phyloP scores from a whole-genome alignment of 2,888 invertebrate species.

The Drosophila helvetica region DNA sequence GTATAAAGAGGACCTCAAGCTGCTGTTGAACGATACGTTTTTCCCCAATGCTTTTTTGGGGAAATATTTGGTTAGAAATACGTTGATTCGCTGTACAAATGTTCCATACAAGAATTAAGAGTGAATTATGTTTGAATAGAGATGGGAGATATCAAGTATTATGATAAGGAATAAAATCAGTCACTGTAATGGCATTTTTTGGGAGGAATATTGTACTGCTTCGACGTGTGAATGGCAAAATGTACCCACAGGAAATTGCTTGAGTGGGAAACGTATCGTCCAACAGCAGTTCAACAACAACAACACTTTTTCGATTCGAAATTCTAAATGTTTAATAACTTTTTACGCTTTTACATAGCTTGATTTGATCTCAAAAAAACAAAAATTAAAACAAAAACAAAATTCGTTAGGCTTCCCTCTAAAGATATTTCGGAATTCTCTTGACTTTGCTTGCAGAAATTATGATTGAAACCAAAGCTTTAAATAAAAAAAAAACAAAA shows the following conservation, averaged over 20 bases:
- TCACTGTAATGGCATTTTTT: no score
- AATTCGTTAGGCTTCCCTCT: conserved; percentile 62
- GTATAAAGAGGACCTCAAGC: no score
- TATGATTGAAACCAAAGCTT: conserved; percentile 78
- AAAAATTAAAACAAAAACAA: conserved; percentile 51
- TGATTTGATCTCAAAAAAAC: conserved; percentile 71
- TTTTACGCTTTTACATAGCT: conserved; percentile 53
- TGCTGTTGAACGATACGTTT: not conserved
- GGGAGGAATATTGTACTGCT: no score
- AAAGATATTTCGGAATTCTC: conserved; percentile 38
- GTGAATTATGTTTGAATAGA: no score
- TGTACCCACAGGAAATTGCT: no score
- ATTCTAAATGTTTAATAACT: conserved; percentile 16
- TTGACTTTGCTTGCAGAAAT: conserved; percentile 73
- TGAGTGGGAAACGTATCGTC: not conserved
- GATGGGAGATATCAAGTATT: not conserved
- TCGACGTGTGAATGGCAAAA: no score
- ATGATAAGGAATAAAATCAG: not conserved
- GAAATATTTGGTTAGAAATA: no score
- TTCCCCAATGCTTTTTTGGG: not conserved
- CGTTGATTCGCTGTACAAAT: not conserved
- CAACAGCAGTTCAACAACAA: not conserved
- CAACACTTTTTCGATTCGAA: conserved; percentile 9
- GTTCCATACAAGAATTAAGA: not conserved
- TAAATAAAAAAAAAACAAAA: conserved; percentile 49